Conservation (phyloP, 2,797 vertebrate species). For the Todus mexicanus region DNA sequence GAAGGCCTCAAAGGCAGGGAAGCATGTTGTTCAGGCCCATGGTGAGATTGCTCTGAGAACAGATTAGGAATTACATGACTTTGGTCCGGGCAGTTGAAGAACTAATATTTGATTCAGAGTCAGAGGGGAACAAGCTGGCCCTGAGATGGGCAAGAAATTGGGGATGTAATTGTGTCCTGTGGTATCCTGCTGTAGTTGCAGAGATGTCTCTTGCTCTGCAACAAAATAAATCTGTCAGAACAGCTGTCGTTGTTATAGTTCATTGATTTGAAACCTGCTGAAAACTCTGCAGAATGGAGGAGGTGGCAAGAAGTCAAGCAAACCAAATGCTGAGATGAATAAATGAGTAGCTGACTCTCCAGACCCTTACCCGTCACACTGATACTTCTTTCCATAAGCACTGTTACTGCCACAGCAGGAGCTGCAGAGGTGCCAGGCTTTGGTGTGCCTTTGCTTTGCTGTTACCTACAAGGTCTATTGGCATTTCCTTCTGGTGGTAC, state of each 20-base stretch:
- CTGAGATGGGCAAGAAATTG: neutral
- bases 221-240: neutral
- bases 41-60: neutral
- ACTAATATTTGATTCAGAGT: neutral
- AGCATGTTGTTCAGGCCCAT: neutral
- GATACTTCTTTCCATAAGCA: neutral
- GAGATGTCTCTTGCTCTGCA: neutral
- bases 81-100: neutral
- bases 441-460: rapidly evolving
- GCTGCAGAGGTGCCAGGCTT: neutral
- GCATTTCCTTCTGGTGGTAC: neutral
- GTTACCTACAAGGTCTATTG: neutral
- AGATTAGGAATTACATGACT: neutral
- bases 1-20: neutral
- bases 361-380: neutral
- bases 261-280: neutral
- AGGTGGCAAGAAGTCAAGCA: neutral
- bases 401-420: neutral
- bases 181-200: neutral
- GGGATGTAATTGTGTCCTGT: neutral
- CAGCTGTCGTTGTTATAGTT: neutral
- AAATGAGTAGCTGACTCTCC: neutral
- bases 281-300: neutral
- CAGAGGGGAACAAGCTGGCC: neutral
- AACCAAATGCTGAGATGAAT: neutral